Evolutionary conservation across 2,113 vertebrate genomes (phyloP).

Genomic region (Aleadryas rufinucha): DNA sequence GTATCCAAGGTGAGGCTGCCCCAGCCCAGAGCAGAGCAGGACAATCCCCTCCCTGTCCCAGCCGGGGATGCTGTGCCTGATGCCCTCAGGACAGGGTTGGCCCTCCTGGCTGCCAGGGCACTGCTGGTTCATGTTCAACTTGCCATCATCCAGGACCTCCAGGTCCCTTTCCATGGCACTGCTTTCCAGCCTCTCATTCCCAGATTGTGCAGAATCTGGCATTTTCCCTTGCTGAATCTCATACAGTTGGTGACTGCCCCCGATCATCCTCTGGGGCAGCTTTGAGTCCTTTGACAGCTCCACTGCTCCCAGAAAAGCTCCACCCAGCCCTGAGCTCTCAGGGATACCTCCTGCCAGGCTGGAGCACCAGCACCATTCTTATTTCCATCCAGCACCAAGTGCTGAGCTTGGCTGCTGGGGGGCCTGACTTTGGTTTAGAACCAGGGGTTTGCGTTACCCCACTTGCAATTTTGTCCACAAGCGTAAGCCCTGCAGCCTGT

Average conservation of each 20-base stretch:
- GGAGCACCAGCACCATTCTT: neutral
- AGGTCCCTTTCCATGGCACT: neutral
- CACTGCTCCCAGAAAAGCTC: neutral
- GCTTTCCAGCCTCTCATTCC: neutral
- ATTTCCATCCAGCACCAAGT: neutral
- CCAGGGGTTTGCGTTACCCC: neutral
- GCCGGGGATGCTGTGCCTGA: rapidly evolving
- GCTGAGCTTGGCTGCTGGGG: neutral
- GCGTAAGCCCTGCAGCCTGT: neutral
- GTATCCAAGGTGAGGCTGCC: neutral
- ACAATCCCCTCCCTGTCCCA: neutral
- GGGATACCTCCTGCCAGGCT: neutral
- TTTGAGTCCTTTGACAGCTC: neutral
- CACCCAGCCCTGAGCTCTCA: neutral
- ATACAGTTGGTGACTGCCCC: rapidly evolving
- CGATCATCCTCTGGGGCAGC: neutral
- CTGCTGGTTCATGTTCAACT: neutral
- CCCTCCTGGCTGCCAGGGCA: neutral
- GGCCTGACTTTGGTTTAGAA: neutral
- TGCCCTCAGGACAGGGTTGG: neutral
- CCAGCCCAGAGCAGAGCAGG: neutral
- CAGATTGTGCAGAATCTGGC: neutral
- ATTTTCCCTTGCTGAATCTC: neutral
- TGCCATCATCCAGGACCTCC: neutral
- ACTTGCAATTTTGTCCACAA: neutral